Evolutionary conservation across 1,140 invertebrate species (phyloP).

Genomic region (Cotesia chilonis): DNA sequence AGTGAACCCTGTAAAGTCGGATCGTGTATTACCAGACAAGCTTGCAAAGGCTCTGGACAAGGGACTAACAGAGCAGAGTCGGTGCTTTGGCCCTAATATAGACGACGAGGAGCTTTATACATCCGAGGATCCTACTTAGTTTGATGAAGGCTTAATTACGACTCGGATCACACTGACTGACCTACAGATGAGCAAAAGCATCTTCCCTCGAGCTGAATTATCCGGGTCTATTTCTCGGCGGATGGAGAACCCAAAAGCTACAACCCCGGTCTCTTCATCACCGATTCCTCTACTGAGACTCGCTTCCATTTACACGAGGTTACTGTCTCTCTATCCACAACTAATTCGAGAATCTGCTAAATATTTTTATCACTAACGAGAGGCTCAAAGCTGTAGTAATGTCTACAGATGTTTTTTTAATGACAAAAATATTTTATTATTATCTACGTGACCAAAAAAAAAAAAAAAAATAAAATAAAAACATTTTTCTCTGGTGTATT

Average conservation of each 20-base stretch:
- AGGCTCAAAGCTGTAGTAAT: too few relatives aligned
- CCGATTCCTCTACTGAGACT: constrained; percentile 2
- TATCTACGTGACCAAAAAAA: too few relatives aligned
- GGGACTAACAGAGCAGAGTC: not conserved
- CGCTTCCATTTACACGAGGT: constrained; percentile 18
- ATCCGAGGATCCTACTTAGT: constrained; percentile 34
- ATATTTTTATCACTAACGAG: too few relatives aligned
- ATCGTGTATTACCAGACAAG: too few relatives aligned
- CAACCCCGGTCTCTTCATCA: not conserved
- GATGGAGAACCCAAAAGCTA: not conserved
- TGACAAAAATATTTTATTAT: too few relatives aligned
- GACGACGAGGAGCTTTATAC: constrained; percentile 4
- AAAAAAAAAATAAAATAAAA: too few relatives aligned
- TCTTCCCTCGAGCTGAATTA: constrained; percentile 24
- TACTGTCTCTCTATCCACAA: constrained; percentile 2
- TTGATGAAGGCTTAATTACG: constrained; percentile 42
- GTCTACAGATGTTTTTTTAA: too few relatives aligned
- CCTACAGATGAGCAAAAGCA: constrained; percentile 19
- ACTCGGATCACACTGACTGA: constrained; percentile 38
- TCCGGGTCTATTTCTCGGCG: constrained; percentile 17
- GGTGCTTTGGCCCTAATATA: not conserved
- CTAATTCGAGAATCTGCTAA: not conserved
- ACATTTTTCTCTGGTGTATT: too few relatives aligned
- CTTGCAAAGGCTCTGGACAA: too few relatives aligned
- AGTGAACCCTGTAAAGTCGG: too few relatives aligned